phyloP scores from a whole-genome alignment of 2,113 vertebrate species.

The Zapornia atra region DNA sequence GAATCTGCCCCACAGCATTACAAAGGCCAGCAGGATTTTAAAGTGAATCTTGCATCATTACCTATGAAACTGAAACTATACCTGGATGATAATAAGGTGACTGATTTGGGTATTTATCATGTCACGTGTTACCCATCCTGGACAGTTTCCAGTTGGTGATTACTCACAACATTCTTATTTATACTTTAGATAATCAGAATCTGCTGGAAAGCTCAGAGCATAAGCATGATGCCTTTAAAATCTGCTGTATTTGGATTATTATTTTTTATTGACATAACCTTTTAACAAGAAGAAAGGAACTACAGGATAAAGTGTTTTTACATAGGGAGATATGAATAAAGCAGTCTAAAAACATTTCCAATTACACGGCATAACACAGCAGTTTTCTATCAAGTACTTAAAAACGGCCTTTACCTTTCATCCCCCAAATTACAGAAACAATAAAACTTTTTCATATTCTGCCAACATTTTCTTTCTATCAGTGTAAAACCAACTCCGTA shows the following conservation, averaged over 20 bases:
- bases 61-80: not conserved
- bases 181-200: not conserved
- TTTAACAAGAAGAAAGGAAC: conserved; percentile 17
- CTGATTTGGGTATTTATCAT: not conserved
- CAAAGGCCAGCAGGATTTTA: not conserved
- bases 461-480: conserved; percentile 28
- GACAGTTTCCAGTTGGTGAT: not conserved
- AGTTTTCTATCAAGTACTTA: not conserved
- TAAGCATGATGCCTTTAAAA: not conserved
- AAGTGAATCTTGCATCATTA: not conserved
- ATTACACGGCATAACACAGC: not conserved
- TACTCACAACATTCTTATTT: not conserved
- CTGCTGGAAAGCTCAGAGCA: not conserved
- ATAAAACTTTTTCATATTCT: conserved; percentile 41
- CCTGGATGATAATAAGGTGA: not conserved
- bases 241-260: not conserved
- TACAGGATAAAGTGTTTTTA: conserved; percentile 1
- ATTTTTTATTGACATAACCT: conserved; percentile 38
- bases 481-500: conserved; percentile 23
- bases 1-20: not conserved
- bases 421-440: not conserved
- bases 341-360: not conserved
- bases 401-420: conserved; percentile 29
- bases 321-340: not conserved
- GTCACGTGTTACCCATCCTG: not conserved